Evolutionary conservation across 2,113 vertebrate genomes (phyloP).

Genomic region (Lasiurus borealis): DNA sequence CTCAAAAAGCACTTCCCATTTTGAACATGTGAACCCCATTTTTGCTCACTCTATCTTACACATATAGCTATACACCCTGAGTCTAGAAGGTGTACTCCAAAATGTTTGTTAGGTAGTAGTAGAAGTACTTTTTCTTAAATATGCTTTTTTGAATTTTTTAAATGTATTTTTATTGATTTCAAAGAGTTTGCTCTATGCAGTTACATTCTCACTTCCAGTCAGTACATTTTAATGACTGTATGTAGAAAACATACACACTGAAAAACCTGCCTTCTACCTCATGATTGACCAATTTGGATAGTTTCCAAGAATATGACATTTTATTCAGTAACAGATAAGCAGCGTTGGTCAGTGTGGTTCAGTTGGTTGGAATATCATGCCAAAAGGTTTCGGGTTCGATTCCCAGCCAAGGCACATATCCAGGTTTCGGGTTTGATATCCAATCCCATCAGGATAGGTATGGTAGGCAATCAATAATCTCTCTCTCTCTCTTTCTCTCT

Average conservation of each 20-base stretch:
- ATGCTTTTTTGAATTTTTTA: background rate
- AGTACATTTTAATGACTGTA: background rate
- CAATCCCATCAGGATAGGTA: too few relatives aligned
- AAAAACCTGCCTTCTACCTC: background rate
- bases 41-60: background rate
- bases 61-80: background rate
- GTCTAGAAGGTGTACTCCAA: background rate
- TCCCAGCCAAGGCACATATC: too few relatives aligned
- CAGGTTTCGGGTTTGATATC: too few relatives aligned
- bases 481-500: background rate
- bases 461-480: too few relatives aligned
- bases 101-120: background rate
- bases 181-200: background rate
- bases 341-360: background rate
- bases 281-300: background rate
- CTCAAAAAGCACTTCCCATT: background rate
- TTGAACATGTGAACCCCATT: background rate
- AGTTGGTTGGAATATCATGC: too few relatives aligned
- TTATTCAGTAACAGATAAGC: constrained; percentile 54
- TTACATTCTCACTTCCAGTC: background rate
- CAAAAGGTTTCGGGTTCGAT: too few relatives aligned
- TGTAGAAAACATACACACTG: background rate
- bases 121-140: constrained; percentile 17
- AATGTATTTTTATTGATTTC: background rate
- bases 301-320: constrained; percentile 44